phyloP scores from a whole-genome alignment of 92 coral and sea anemone species.

The Parazoanthus atlanticus region DNA sequence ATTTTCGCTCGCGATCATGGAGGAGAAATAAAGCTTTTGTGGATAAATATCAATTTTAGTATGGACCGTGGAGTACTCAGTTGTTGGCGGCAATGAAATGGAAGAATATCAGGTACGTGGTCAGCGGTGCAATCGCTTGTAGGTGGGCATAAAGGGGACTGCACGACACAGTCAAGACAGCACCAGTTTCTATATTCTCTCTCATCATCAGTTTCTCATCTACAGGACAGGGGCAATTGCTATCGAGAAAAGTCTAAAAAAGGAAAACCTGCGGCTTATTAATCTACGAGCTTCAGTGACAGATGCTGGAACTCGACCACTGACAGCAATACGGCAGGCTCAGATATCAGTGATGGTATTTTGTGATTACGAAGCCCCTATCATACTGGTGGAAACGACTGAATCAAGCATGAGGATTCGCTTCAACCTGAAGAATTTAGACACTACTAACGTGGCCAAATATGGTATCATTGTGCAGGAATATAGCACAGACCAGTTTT shows the following conservation, averaged over 20 bases:
- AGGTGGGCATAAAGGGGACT: not conserved
- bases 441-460: slow-evolving; percentile 65
- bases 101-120: not conserved
- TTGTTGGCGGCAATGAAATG: too few relatives aligned
- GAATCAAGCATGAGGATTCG: slow-evolving; percentile 65
- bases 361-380: slow-evolving; percentile 56
- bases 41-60: too few relatives aligned
- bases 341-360: slow-evolving; percentile 71
- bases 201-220: not conserved
- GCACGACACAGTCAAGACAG: not conserved
- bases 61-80: too few relatives aligned
- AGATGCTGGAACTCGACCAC: slow-evolving; percentile 76
- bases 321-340: slow-evolving; percentile 57
- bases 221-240: slow-evolving; percentile 70
- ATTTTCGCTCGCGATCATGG: too few relatives aligned
- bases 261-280: slow-evolving; percentile 68
- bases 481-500: slow-evolving; percentile 45
- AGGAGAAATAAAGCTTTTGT: too few relatives aligned
- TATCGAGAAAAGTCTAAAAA: slow-evolving; percentile 51
- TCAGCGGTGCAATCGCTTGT: not conserved
- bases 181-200: not conserved
- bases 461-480: slow-evolving; percentile 53
- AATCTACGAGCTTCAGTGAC: slow-evolving; percentile 70
- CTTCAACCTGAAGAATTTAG: slow-evolving; percentile 70
- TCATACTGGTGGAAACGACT: slow-evolving; percentile 64